Percentiles rank a stretch among this genome's conserved stretches.
Conservation (phyloP, 2,113 vertebrate species). For the Halichoerus grypus region DNA sequence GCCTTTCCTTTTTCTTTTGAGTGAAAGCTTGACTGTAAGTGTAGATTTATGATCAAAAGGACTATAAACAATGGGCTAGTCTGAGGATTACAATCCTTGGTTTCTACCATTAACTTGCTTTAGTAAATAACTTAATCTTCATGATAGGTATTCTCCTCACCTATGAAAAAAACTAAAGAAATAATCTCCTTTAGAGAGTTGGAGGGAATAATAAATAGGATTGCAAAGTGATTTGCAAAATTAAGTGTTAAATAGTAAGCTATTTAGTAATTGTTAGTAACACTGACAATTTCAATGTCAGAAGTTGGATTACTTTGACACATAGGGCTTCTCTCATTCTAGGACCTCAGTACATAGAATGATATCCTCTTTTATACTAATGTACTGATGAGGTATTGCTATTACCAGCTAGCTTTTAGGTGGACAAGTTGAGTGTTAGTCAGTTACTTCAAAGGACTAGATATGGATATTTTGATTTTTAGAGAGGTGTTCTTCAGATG, state of each 20-base stretch:
- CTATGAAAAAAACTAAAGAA: neutral
- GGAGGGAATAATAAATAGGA: constrained; percentile 21
- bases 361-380: neutral
- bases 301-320: neutral
- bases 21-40: neutral
- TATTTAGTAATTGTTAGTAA: too few species aligned
- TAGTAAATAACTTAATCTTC: constrained; percentile 31
- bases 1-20: constrained; percentile 37
- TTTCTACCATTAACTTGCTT: constrained; percentile 39
- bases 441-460: neutral
- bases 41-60: neutral
- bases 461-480: constrained; percentile 49
- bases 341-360: neutral
- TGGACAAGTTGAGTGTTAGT: constrained; percentile 5
- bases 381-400: neutral
- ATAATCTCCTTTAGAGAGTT: constrained; percentile 14
- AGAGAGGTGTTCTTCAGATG: constrained; percentile 20
- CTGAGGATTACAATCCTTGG: neutral
- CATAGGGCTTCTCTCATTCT: neutral
- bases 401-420: neutral
- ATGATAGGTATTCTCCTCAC: neutral
- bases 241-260: neutral
- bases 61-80: neutral
- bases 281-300: neutral
- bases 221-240: neutral